Percentiles rank a stretch among this genome's conserved stretches.
These are phyloP conservation scores for Temnothorax longispinosus DNA, from an alignment of 1,140 invertebrate genomes.

Conservation along the genomic window DNA sequence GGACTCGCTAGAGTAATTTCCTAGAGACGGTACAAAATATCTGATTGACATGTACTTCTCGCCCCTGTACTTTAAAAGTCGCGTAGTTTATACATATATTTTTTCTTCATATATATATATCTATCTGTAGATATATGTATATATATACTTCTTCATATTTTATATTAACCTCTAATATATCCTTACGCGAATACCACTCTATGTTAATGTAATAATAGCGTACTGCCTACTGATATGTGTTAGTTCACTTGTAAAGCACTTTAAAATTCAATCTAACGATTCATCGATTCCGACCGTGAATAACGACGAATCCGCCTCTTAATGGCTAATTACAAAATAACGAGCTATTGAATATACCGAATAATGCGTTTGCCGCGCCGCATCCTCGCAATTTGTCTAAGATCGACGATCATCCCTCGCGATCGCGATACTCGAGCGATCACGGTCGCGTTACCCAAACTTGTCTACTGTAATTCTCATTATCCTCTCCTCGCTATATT, in stretches of 20 bases:
- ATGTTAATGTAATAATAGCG: constrained; percentile 76
- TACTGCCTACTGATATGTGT: constrained; percentile 83
- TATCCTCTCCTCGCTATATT: background rate
- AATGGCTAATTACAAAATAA: constrained; percentile 50
- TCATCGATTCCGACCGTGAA: constrained; percentile 58
- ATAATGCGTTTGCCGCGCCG: constrained; percentile 36
- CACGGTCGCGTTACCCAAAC: background rate
- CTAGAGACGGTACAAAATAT: constrained; percentile 79
- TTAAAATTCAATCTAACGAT: constrained; percentile 81
- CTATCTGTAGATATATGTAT: constrained; percentile 56
- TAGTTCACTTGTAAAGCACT: constrained; percentile 84
- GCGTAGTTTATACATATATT: constrained; percentile 47
- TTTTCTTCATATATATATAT: constrained; percentile 65
- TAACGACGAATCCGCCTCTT: constrained; percentile 47
- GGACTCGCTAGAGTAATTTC: constrained; percentile 68
- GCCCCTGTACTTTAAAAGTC: constrained; percentile 39
- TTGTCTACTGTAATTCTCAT: background rate
- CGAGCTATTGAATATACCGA: constrained; percentile 46
- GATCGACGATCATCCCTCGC: constrained; percentile 44
- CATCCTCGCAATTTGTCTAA: background rate
- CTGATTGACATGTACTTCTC: constrained; percentile 76
- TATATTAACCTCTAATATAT: constrained; percentile 70
- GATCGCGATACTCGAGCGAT: constrained; percentile 39
- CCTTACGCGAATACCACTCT: constrained; percentile 65
- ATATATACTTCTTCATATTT: constrained; percentile 67